These are phyloP conservation scores for Lepidocyrtoides sp. DNA, from an alignment of 2,888 invertebrate species.

Conservation along the genomic window DNA sequence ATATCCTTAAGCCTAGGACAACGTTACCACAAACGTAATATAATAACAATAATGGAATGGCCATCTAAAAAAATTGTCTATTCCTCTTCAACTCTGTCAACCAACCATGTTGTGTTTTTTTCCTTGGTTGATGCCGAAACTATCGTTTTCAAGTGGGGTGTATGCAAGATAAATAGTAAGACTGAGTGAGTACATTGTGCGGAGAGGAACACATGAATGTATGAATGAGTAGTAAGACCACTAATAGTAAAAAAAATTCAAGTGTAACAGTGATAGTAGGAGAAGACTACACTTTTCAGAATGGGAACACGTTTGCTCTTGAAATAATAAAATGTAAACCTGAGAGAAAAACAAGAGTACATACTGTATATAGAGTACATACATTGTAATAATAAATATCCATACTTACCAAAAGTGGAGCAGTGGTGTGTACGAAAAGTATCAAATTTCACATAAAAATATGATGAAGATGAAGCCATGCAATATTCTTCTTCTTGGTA, in stretches of 20 bases:
- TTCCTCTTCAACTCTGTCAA: conserved; percentile 13
- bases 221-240: background rate
- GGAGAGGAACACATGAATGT: background rate
- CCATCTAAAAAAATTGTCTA: conserved; percentile 9
- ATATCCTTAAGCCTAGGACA: conserved; percentile 56
- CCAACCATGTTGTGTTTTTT: conserved; percentile 20
- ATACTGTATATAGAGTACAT: background rate
- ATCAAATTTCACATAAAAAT: conserved; percentile 48
- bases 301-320: no score
- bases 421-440: background rate
- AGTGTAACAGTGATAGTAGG: background rate
- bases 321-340: background rate
- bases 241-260: background rate
- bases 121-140: background rate
- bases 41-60: conserved; percentile 8
- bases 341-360: background rate
- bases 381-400: no score
- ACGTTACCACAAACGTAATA: conserved; percentile 3
- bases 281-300: background rate
- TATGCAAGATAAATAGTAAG: background rate
- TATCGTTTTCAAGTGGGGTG: background rate
- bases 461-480: conserved; percentile 37
- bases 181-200: background rate
- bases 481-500: background rate
- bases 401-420: background rate